Evolutionary conservation across 2,888 invertebrate genomes (phyloP), one percentile per base, ranked within the genome.

Genomic region (Autographa pulchrina): DNA sequence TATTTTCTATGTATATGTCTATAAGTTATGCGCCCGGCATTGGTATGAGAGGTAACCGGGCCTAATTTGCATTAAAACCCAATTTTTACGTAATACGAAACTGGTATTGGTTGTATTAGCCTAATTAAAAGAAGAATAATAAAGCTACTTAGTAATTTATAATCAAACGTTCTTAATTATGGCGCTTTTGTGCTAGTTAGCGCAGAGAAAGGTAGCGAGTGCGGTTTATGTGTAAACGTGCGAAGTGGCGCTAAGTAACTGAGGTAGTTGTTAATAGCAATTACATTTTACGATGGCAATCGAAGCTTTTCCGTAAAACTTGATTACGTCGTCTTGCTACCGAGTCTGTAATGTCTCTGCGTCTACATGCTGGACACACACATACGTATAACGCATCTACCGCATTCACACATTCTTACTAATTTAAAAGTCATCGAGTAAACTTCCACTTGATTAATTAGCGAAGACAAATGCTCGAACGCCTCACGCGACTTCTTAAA

Each of bases 391-490:
- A 79, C 70, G 69, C 64, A 11, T 25, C 69, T 61, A 74, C 72
- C 71, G 77, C 74, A 78, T 81, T 85, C 82, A 83, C 85, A 82
- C 83, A 79, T 70, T 78, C 69, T 82, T 81, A 78, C 78, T 71
- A 72, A 77, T 74, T 80, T 73, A 83, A 68, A 71, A 73, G 80
- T 78, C 83, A 85, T 80, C 74, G 77, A 83, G 77, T 66, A 65
- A 74, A 78, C 80, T 83, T 85, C 77, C 79, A 80, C 79, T 81
- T 78, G 77, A 84, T 77, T 77, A 80, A 77, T 82, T 83, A 78
- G 73, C 72, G 68, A 75, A 65, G 75, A 68, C 70, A 78, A 83
- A 82, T 73, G 75, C 75, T 74, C 68, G 72, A 68, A 75, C 74
- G 68, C 66, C 72, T 77, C 73, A 76, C 67, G 71, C 69, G 59